A percentile compares a stretch with the other conserved stretches of the same genome.
Evolutionary conservation across 2,113 vertebrate genomes (phyloP).

Genomic region (Pelodiscus sinensis): DNA sequence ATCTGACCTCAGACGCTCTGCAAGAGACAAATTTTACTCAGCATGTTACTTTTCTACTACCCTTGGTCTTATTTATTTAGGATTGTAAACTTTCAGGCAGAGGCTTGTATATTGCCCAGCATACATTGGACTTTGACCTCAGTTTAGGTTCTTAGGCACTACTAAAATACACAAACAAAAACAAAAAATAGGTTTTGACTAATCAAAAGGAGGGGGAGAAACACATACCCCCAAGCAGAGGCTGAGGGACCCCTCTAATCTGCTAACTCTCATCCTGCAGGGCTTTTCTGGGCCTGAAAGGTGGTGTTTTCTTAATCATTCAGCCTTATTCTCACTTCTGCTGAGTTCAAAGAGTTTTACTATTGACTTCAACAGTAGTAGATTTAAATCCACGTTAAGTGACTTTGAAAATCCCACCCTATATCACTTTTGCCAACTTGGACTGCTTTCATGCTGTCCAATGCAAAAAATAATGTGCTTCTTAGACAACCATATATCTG

Average conservation of each 20-base stretch:
- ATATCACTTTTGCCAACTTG: not conserved
- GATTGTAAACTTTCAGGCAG: not conserved
- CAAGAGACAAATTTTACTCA: constrained; percentile 46
- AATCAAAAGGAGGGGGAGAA: not conserved
- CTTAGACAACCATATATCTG: not conserved
- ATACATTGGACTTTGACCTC: not conserved
- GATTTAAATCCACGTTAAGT: not conserved
- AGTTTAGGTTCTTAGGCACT: not conserved
- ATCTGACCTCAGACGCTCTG: constrained; percentile 90
- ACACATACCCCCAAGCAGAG: not conserved
- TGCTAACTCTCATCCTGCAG: not conserved
- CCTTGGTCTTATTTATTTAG: not conserved
- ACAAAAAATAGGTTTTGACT: not conserved
- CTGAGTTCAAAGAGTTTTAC: not conserved
- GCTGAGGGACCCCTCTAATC: not conserved
- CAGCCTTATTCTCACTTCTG: not conserved
- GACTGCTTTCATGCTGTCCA: not conserved
- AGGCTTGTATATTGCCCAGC: not conserved
- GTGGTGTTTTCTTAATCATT: not conserved
- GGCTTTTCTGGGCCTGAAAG: not conserved
- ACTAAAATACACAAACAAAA: not conserved
- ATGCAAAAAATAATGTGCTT: not conserved
- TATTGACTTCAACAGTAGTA: not conserved
- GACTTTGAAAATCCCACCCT: not conserved
- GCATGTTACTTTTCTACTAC: not conserved